Evolutionary conservation across 2,113 vertebrate species (phyloP).

Genomic region (Cryptoleucopteryx plumbea): DNA sequence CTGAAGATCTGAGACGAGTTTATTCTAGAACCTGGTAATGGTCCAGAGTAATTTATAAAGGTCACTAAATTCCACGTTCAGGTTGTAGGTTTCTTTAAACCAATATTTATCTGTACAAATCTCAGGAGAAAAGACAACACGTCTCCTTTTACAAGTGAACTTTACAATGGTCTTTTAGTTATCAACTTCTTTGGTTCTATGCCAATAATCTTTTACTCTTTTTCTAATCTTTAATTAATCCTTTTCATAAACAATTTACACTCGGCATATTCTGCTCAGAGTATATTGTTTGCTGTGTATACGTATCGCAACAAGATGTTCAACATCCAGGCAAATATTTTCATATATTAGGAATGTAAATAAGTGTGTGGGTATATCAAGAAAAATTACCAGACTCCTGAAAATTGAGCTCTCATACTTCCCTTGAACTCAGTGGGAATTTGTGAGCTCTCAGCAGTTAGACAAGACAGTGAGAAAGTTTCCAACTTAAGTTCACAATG

Average conservation of each 20-base stretch:
- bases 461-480: background rate
- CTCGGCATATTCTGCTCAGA: background rate
- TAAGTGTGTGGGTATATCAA: background rate
- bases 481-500: background rate
- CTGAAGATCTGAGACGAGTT: background rate
- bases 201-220: background rate
- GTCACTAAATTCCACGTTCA: background rate
- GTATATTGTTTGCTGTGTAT: background rate
- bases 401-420: background rate
- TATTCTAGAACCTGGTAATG: background rate
- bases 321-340: background rate
- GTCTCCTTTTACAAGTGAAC: background rate
- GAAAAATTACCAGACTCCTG: background rate
- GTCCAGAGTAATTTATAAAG: background rate
- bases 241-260: background rate
- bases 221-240: constrained; percentile 22
- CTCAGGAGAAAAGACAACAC: background rate
- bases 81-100: background rate
- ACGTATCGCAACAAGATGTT: background rate
- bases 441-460: background rate
- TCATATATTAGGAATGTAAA: background rate
- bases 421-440: background rate
- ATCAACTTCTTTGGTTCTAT: background rate
- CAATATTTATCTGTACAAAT: background rate
- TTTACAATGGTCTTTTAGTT: constrained; percentile 8